Percentiles rank a stretch among this genome's conserved stretches.
Conservation (phyloP, 2,888 invertebrate species). For the Campoplex nolae region DNA sequence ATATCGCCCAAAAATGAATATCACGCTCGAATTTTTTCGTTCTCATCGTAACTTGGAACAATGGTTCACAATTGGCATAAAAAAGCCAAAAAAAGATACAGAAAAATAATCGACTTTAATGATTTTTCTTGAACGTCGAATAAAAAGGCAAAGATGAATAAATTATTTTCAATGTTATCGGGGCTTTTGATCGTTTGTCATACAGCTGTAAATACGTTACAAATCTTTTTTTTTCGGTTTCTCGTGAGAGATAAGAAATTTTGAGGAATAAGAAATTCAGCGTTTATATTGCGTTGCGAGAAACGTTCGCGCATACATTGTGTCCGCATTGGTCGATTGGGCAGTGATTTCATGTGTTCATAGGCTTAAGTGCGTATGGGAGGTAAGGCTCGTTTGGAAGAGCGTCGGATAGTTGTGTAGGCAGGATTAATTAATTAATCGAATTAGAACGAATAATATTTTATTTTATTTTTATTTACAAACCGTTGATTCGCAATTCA, state of each 20-base stretch:
- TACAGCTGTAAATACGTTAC: background rate
- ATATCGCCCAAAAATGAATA: conserved; percentile 22
- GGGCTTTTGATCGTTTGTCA: too few species aligned
- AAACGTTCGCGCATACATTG: conserved; percentile 80
- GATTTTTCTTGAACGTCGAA: background rate
- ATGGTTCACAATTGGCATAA: background rate
- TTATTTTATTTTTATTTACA: conserved; percentile 10
- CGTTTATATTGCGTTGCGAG: conserved; percentile 75
- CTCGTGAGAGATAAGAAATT: conserved; percentile 28
- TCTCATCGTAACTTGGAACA: background rate
- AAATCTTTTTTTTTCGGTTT: background rate
- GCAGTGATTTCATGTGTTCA: conserved; percentile 85
- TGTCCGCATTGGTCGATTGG: conserved; percentile 83
- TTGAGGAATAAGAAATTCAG: background rate
- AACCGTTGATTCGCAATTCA: conserved; percentile 54
- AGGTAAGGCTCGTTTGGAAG: conserved; percentile 76
- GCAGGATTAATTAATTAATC: conserved; percentile 71
- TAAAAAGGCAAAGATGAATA: too few species aligned
- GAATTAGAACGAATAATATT: conserved; percentile 46
- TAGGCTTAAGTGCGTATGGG: conserved; percentile 82
- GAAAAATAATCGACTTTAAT: conserved; percentile 16
- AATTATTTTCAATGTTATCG: too few species aligned
- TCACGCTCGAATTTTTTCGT: background rate
- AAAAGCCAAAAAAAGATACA: background rate
- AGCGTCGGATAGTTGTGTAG: conserved; percentile 69